These are phyloP conservation scores for Pimpla rufipes DNA, from an alignment of 2,888 invertebrate species.

Conservation along the genomic window DNA sequence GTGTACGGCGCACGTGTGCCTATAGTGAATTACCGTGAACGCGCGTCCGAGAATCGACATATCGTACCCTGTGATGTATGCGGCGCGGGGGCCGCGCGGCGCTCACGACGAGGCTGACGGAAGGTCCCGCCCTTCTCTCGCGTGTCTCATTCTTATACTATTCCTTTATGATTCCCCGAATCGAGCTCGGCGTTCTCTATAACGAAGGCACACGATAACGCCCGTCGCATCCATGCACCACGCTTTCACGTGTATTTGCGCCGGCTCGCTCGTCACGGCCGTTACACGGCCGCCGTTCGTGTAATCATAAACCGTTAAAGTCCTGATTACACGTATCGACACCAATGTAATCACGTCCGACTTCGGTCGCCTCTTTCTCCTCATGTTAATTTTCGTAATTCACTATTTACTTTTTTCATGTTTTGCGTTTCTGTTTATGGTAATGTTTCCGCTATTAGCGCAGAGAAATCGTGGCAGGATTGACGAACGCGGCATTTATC, in stretches of 20 bases:
- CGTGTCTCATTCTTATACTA: constrained; percentile 65
- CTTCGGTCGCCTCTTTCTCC: constrained; percentile 23
- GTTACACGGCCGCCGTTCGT: constrained; percentile 40
- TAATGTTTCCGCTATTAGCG: no score
- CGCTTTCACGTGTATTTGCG: constrained; percentile 25
- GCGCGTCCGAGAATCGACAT: constrained; percentile 36
- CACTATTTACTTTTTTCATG: not conserved
- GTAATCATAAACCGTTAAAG: constrained; percentile 57
- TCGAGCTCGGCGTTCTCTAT: constrained; percentile 40
- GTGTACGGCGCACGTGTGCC: constrained; percentile 1
- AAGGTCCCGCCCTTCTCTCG: constrained; percentile 65
- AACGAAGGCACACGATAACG: constrained; percentile 43
- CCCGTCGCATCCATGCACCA: not conserved
- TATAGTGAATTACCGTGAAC: constrained; percentile 18
- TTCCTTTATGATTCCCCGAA: constrained; percentile 65
- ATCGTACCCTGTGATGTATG: constrained; percentile 35
- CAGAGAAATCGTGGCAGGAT: no score
- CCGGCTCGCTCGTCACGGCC: constrained; percentile 23
- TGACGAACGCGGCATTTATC: no score
- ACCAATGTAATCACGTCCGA: constrained; percentile 51
- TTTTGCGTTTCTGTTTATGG: not conserved
- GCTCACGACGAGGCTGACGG: constrained; percentile 40
- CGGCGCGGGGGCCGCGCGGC: constrained; percentile 1
- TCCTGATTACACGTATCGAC: constrained; percentile 59
- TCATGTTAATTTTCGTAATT: constrained; percentile 8